Evolutionary conservation across 2,797 vertebrate genomes (phyloP).

Genomic region (Chelon auratus): DNA sequence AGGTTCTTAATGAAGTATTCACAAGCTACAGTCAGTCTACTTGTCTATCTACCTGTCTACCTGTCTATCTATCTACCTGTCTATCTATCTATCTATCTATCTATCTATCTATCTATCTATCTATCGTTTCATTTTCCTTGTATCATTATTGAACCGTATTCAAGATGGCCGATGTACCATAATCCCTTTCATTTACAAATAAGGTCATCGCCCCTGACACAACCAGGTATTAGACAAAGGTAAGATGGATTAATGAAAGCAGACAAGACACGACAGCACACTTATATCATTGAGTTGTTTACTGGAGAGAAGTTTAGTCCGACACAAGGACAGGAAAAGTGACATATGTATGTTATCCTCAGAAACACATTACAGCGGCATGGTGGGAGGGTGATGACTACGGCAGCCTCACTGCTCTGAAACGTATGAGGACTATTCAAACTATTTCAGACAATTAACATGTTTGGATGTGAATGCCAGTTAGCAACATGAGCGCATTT

Average conservation of each 20-base stretch:
- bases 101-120: constrained; percentile 22
- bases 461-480: too few species aligned
- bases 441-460: too few species aligned
- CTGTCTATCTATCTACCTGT: constrained; percentile 13
- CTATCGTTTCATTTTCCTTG: neutral
- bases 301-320: constrained; percentile 64
- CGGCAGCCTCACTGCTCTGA: neutral
- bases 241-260: constrained; percentile 76
- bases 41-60: constrained; percentile 24
- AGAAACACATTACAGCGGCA: constrained; percentile 31
- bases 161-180: constrained; percentile 45
- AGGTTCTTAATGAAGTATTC: constrained; percentile 18
- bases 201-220: constrained; percentile 57
- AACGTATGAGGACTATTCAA: too few species aligned
- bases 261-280: constrained; percentile 54
- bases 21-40: constrained; percentile 14
- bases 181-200: constrained; percentile 64
- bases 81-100: constrained; percentile 2
- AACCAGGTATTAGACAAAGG: constrained; percentile 72
- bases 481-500: neutral
- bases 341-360: constrained; percentile 10
- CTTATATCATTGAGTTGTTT: constrained; percentile 70
- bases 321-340: constrained; percentile 46
- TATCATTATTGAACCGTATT: constrained; percentile 10
- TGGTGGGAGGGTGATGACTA: neutral